These are phyloP conservation scores for Chrosomus eos DNA, from an alignment of 2,797 vertebrate genomes.

Conservation along the genomic window DNA sequence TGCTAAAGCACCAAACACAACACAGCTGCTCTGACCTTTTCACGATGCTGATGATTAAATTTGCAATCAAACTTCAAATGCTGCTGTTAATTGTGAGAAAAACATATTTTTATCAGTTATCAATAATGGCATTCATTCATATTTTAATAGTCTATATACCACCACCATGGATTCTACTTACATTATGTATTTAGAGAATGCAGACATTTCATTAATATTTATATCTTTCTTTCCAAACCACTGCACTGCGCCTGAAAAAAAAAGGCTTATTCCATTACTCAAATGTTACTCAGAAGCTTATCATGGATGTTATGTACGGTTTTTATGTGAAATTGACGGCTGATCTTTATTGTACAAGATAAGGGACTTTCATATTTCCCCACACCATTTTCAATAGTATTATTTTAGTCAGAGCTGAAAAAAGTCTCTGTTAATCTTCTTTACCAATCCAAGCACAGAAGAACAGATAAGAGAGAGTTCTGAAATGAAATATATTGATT, in stretches of 20 bases:
- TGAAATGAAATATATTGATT: conserved; percentile 55
- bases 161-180: background rate
- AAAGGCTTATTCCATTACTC: background rate
- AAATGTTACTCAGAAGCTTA: background rate
- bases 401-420: conserved; percentile 1
- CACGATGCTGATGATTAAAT: conserved; percentile 12
- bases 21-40: conserved; percentile 12
- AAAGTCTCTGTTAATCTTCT: conserved; percentile 31
- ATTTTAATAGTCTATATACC: background rate
- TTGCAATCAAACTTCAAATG: conserved; percentile 9
- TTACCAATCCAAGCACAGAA: conserved; percentile 11
- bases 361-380: background rate
- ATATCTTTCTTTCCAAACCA: background rate
- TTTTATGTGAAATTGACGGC: background rate
- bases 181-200: background rate
- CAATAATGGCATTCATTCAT: background rate
- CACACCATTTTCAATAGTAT: background rate
- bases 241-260: background rate
- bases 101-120: background rate
- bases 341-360: background rate
- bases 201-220: background rate
- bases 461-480: conserved; percentile 31
- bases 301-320: background rate
- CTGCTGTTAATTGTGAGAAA: background rate
- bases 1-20: background rate